A percentile compares a stretch with the other conserved stretches of the same genome.
These are phyloP conservation scores for Pangasius mekongensis DNA, from an alignment of 2,797 vertebrate genomes.

Conservation along the genomic window DNA sequence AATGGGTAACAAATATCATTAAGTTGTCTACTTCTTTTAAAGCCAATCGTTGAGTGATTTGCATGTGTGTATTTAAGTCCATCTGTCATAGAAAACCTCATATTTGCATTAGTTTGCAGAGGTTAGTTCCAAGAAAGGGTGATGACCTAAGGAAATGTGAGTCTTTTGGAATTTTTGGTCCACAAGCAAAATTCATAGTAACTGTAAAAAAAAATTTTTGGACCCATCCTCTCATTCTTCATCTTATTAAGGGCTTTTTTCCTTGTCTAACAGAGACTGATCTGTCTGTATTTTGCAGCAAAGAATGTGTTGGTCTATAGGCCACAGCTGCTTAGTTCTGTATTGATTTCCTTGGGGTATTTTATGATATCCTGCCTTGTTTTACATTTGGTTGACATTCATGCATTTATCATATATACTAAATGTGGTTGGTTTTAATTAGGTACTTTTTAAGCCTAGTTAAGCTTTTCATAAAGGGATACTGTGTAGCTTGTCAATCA, in stretches of 20 bases:
- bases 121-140: constrained; percentile 46
- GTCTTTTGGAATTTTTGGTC: background rate
- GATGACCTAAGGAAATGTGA: constrained; percentile 47
- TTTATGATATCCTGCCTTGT: background rate
- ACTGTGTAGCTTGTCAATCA: background rate
- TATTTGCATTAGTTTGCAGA: constrained; percentile 69
- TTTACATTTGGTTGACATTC: background rate
- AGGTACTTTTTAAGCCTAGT: background rate
- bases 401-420: background rate
- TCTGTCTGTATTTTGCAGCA: background rate
- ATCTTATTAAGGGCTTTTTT: background rate
- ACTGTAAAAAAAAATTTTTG: background rate
- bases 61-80: constrained; percentile 62
- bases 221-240: background rate
- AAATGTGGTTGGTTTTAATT: background rate
- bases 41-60: constrained; percentile 64
- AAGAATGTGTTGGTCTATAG: background rate
- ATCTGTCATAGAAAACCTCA: constrained; percentile 61
- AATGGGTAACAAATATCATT: constrained; percentile 3
- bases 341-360: background rate
- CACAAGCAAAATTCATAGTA: background rate
- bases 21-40: constrained; percentile 6
- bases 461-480: constrained; percentile 9
- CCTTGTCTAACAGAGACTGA: background rate
- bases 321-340: background rate